Conservation (phyloP, 2,888 invertebrate species). For the Phyllotreta striolata region DNA sequence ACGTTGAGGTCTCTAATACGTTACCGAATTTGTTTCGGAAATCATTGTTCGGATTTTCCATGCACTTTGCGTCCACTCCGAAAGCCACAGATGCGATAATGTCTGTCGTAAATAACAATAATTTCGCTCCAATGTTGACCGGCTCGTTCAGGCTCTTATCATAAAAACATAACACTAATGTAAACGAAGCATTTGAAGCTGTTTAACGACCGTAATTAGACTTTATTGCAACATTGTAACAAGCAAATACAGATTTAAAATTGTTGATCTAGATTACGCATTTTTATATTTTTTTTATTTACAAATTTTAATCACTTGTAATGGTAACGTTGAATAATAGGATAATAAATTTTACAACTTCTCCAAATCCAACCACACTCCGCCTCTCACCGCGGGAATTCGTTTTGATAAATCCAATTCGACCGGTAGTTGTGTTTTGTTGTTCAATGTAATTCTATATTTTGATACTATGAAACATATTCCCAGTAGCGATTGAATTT, state of each 20-base stretch:
- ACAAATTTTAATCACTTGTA: too few relatives aligned
- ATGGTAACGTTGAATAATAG: too few relatives aligned
- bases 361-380: constrained; percentile 20
- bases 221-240: too few relatives aligned
- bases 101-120: constrained; percentile 11
- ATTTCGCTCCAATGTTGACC: neutral
- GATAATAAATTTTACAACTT: neutral
- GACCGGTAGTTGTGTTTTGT: constrained; percentile 38
- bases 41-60: constrained; percentile 15
- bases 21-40: constrained; percentile 7
- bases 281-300: too few relatives aligned
- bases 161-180: too few relatives aligned
- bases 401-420: neutral
- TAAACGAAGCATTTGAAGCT: too few relatives aligned
- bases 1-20: neutral
- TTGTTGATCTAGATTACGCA: too few relatives aligned
- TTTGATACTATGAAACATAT: constrained; percentile 28
- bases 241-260: too few relatives aligned
- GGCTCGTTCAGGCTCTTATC: constrained; percentile 5
- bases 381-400: constrained; percentile 3
- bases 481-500: constrained; percentile 34
- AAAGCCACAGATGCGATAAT: constrained; percentile 15
- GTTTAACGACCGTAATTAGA: too few relatives aligned
- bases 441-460: constrained; percentile 37
- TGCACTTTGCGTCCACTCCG: constrained; percentile 3